phyloP scores from a whole-genome alignment of 2,113 vertebrate species.

The Oreotragus oreotragus region DNA sequence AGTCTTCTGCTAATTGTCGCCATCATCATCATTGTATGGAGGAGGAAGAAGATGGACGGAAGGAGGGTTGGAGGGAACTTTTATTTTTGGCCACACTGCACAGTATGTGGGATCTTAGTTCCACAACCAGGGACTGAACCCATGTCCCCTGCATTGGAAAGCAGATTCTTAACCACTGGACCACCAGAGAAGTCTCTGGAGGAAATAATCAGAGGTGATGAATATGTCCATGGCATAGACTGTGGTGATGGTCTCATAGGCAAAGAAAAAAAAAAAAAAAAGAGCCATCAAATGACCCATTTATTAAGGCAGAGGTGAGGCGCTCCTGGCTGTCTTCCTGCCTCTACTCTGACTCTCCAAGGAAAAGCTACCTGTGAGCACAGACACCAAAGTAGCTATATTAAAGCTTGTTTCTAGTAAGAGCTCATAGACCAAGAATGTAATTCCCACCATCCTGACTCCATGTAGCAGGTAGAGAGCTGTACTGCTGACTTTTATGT shows the following conservation, averaged over 20 bases:
- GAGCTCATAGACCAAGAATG: background rate
- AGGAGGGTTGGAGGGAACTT: background rate
- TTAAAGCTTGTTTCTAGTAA: background rate
- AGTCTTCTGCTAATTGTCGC: background rate
- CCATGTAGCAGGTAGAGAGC: background rate
- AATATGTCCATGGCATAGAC: background rate
- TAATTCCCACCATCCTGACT: background rate
- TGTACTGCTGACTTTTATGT: background rate
- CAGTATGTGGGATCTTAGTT: background rate
- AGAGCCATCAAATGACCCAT: background rate
- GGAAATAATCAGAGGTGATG: background rate
- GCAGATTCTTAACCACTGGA: background rate
- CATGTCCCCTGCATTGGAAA: background rate
- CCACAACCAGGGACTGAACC: background rate
- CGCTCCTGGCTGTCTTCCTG: background rate
- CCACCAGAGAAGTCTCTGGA: background rate
- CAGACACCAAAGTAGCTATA: background rate
- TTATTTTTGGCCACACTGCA: background rate
- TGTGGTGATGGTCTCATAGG: background rate
- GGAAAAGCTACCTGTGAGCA: conserved; percentile 4
- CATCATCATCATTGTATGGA: background rate
- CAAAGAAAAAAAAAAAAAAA: background rate
- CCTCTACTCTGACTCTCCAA: background rate
- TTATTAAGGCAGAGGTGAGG: background rate
- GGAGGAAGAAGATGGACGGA: background rate